Base-by-base conservation (phyloP, 2,797 vertebrate genomes). In the Chiroxiphia lanceolata region DNA sequence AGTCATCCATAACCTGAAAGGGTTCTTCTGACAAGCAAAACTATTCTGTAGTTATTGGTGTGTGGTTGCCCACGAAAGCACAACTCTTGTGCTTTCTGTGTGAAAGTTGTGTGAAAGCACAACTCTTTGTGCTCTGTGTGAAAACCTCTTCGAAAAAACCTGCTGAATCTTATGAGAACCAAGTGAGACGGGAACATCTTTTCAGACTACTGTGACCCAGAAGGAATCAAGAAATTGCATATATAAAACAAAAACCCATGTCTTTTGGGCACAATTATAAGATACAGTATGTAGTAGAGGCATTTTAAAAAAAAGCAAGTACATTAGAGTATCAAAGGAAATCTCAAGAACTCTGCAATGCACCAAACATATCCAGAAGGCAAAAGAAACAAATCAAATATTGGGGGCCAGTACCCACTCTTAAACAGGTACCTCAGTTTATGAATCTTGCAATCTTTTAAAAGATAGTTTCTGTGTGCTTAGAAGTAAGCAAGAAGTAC, bases 21-120 rank as follows among this genome's bases (percentile, higher is more conserved):
- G 22, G 29, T 54, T 81, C 60, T 94, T 90, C 54, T 82, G 89
- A 90, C 78, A 93, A 74, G 63, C 38, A 90, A 77, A 95, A 75
- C 31, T 70, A 40, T 93, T 92, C 61, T 68, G 29, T 40, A 89
- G 56, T 47, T 93, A 71, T 26, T 57, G 22, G 18, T 60, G 11
- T 4, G 11, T 38, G 18, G 26, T 29, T 88, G 83, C 38, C 56
- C 72, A 60, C 71, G 82, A 90, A 53, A 60, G 36, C 15, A 22
- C 17, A 87, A 59, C 42, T 82, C 33, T 22, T 53, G n/a, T n/a
- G n/a, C n/a, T n/a, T n/a, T n/a, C n/a, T n/a, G n/a, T n/a, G n/a
- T n/a, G n/a, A n/a, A n/a, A n/a, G n/a, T n/a, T n/a, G n/a, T n/a
- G n/a, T n/a, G 82, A 90, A 53, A 60, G 36, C 15, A 22, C 17